A percentile compares a stretch with the other conserved stretches of the same genome.
Evolutionary conservation across 2,888 invertebrate species (phyloP).

Genomic region (Gonocerus acuteangulatus): DNA sequence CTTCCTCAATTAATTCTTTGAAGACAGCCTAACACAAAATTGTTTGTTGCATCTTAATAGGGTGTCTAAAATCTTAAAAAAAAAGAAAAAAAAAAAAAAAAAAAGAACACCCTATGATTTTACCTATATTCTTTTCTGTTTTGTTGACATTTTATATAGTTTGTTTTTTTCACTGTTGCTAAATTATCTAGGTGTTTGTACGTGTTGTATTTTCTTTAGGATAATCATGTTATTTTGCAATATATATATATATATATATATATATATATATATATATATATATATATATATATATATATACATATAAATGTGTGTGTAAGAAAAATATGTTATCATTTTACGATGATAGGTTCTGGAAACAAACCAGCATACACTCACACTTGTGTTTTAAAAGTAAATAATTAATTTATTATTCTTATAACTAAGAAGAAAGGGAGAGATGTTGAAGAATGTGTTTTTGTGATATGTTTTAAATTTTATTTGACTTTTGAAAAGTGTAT

Average conservation of each 20-base stretch:
- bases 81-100: too few relatives aligned
- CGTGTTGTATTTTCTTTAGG: conserved; percentile 11
- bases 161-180: conserved; percentile 13
- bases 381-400: conserved; percentile 22
- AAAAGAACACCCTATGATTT: too few relatives aligned
- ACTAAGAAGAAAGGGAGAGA: conserved; percentile 4
- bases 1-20: too few relatives aligned
- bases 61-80: too few relatives aligned
- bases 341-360: neutral
- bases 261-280: neutral
- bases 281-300: conserved; percentile 6
- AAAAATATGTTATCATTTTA: conserved; percentile 3
- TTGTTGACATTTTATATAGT: conserved; percentile 22
- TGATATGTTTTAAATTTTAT: conserved; percentile 26
- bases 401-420: conserved; percentile 22
- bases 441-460: conserved; percentile 23
- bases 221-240: neutral
- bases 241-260: neutral
- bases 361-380: too few relatives aligned
- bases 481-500: conserved; percentile 24
- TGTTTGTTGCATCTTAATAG: too few relatives aligned
- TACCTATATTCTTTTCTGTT: conserved; percentile 7
- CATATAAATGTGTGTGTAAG: too few relatives aligned
- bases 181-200: conserved; percentile 6
- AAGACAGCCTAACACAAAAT: too few relatives aligned